phyloP scores from a whole-genome alignment of 1,140 invertebrate species.

The Coenobita brevimanus region DNA sequence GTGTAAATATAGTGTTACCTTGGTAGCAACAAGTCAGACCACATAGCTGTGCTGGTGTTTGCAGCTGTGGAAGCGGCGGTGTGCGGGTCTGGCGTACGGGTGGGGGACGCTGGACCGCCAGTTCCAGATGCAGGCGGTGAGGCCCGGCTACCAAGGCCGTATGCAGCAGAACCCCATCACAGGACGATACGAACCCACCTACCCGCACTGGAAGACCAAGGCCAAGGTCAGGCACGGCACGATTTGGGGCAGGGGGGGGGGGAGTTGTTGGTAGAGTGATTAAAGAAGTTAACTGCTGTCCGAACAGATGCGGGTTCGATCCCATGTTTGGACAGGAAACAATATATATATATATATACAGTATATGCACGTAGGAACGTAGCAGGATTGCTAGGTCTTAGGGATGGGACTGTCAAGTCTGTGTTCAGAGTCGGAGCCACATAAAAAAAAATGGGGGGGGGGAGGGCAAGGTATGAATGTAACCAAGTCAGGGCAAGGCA shows the following conservation, averaged over 20 bases:
- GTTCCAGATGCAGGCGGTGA: conserved; percentile 83
- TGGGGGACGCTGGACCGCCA: conserved; percentile 87
- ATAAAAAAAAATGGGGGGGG: neutral
- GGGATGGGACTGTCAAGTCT: neutral
- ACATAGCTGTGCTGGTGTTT: no score
- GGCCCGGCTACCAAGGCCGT: conserved; percentile 79
- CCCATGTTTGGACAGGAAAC: no score
- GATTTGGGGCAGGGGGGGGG: no score
- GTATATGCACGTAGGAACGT: no score
- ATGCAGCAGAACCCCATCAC: conserved; percentile 80
- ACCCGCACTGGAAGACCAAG: conserved; percentile 80
- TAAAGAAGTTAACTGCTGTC: no score
- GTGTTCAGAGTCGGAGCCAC: neutral
- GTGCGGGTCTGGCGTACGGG: conserved; percentile 83
- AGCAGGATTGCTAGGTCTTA: neutral
- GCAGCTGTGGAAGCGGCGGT: conserved; percentile 85
- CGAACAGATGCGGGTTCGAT: no score
- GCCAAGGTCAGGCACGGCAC: conserved; percentile 74
- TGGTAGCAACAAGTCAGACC: no score
- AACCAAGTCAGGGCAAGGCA: neutral
- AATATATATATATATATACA: no score
- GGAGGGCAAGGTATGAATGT: neutral
- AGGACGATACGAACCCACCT: conserved; percentile 77
- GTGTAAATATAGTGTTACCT: no score
- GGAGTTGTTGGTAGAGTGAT: neutral